Evolutionary conservation across 2,797 vertebrate species (phyloP).

Genomic region (Zenarchopterus dispar): DNA sequence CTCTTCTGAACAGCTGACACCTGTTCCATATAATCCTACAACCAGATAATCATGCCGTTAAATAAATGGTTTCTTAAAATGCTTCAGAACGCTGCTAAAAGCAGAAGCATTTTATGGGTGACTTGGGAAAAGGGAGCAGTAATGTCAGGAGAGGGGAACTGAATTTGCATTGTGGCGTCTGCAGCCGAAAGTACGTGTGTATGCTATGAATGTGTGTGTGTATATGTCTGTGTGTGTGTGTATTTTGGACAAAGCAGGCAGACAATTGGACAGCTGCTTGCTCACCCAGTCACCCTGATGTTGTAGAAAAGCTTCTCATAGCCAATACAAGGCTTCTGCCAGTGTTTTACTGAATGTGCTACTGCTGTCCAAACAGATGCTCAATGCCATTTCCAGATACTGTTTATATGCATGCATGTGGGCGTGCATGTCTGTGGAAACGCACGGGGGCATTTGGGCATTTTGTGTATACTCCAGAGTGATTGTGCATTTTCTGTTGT

Average conservation of each 20-base stretch:
- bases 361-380: conserved; percentile 74
- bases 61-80: conserved; percentile 72
- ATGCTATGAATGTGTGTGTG: neutral
- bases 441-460: neutral
- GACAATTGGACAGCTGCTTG: conserved; percentile 55
- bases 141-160: conserved; percentile 31
- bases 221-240: conserved; percentile 8
- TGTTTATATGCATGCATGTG: conserved; percentile 33
- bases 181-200: conserved; percentile 11
- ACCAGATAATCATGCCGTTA: conserved; percentile 65
- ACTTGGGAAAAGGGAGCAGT: conserved; percentile 49
- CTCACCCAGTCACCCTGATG: conserved; percentile 66
- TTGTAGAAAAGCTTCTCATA: conserved; percentile 55
- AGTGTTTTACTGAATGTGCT: conserved; percentile 63
- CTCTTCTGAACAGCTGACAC: conserved; percentile 61
- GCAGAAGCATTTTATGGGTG: conserved; percentile 56
- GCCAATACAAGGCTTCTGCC: conserved; percentile 60
- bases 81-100: conserved; percentile 62
- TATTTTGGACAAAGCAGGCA: conserved; percentile 17
- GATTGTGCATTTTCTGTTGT: conserved; percentile 37
- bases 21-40: conserved; percentile 50
- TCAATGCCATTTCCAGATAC: conserved; percentile 66
- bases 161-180: conserved; percentile 49
- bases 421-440: conserved; percentile 17
- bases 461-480: conserved; percentile 19